Percentiles rank a stretch among this genome's conserved stretches.
These are phyloP conservation scores for Laspeyria flexula DNA, from an alignment of 2,888 invertebrate species.

Conservation along the genomic window DNA sequence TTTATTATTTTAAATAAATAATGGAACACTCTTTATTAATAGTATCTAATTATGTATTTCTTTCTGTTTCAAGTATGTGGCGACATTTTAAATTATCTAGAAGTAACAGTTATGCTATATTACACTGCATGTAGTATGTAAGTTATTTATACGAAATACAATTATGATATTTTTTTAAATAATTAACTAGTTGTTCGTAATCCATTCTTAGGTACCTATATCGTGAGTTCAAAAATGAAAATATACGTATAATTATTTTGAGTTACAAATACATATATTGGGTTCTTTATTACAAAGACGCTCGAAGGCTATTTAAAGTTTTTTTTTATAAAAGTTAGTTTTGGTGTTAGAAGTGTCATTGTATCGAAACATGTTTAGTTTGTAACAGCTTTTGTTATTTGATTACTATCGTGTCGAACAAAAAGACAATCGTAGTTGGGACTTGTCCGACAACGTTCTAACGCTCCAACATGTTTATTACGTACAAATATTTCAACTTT, in stretches of 20 bases:
- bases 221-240: too few species aligned
- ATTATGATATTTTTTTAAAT: too few species aligned
- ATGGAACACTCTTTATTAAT: too few species aligned
- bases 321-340: slow-evolving; percentile 30
- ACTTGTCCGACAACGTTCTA: slow-evolving; percentile 43
- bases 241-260: too few species aligned
- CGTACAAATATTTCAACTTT: slow-evolving; percentile 34
- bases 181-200: too few species aligned
- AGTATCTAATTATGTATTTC: slow-evolving; percentile 5
- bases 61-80: slow-evolving; percentile 61
- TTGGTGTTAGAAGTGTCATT: slow-evolving; percentile 28
- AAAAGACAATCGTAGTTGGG: slow-evolving; percentile 46
- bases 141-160: too few species aligned
- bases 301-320: slow-evolving; percentile 13
- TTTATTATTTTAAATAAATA: too few species aligned
- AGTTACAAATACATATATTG: slow-evolving; percentile 2
- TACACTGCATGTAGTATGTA: too few species aligned
- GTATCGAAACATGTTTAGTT: slow-evolving; percentile 40
- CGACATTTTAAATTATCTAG: not conserved
- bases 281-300: slow-evolving; percentile 10
- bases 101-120: too few species aligned
- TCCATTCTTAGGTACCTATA: too few species aligned
- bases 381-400: slow-evolving; percentile 44
- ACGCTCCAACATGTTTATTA: slow-evolving; percentile 43
- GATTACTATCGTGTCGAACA: slow-evolving; percentile 52